These are phyloP conservation scores for Cochlearius cochlearius DNA, from an alignment of 2,113 vertebrate species.

Conservation along the genomic window DNA sequence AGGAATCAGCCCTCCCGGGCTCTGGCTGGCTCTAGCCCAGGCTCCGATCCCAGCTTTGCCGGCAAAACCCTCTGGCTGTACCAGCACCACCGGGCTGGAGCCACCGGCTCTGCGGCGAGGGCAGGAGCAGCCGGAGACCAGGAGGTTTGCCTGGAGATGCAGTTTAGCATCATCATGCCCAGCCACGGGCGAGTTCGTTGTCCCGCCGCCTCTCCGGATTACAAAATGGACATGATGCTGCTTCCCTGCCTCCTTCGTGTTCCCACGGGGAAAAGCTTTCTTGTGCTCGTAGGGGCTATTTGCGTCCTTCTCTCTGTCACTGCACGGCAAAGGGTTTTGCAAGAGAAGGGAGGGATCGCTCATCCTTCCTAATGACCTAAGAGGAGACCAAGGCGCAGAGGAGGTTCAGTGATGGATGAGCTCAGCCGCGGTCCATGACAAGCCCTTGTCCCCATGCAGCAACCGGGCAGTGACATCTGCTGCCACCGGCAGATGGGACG, in stretches of 20 bases:
- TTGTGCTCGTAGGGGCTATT: not conserved
- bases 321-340: not conserved
- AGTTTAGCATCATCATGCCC: not conserved
- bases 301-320: not conserved
- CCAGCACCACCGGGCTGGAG: not conserved
- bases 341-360: not conserved
- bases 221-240: not conserved
- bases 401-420: slow-evolving; percentile 28
- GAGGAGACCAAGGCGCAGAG: not conserved
- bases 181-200: not conserved
- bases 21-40: not conserved
- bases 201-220: not conserved
- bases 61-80: not conserved
- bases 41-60: not conserved
- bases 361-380: slow-evolving; percentile 28
- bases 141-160: not conserved
- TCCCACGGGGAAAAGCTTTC: not conserved
- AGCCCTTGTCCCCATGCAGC: not conserved
- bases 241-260: not conserved
- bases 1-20: not conserved
- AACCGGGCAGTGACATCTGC: not conserved
- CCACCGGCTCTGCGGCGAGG: accelerated
- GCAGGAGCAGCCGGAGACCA: not conserved
- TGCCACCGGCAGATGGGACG: not conserved
- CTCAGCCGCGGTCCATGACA: not conserved